A percentile compares a stretch with the other conserved stretches of the same genome.
Evolutionary conservation across 2,797 vertebrate genomes (phyloP).

Genomic region (Centroberyx gerrardi): DNA sequence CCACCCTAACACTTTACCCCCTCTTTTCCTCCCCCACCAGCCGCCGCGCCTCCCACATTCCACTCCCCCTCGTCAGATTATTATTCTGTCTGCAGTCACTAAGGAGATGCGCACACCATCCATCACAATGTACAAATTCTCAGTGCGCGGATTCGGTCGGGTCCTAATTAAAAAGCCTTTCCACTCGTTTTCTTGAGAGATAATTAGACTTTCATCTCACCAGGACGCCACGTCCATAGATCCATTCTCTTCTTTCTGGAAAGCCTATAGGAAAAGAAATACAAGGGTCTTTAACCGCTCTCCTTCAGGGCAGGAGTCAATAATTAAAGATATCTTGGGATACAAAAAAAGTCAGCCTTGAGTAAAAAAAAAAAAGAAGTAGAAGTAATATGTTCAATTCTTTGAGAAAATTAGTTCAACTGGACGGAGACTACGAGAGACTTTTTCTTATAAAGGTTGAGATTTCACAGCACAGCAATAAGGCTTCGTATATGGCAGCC

Average conservation of each 20-base stretch:
- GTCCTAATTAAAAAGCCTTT: slow-evolving; percentile 98
- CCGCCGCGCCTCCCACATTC: slow-evolving; percentile 72
- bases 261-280: slow-evolving; percentile 90
- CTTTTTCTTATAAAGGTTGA: slow-evolving; percentile 42
- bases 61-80: slow-evolving; percentile 85
- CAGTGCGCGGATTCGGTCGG: slow-evolving; percentile 90
- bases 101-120: slow-evolving; percentile 93
- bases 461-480: slow-evolving; percentile 12
- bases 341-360: slow-evolving; percentile 84
- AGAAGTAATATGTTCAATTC: slow-evolving; percentile 57
- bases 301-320: slow-evolving; percentile 95
- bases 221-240: slow-evolving; percentile 95
- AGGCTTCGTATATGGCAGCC: background rate
- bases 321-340: slow-evolving; percentile 94
- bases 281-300: slow-evolving; percentile 90
- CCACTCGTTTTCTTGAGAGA: slow-evolving; percentile 94
- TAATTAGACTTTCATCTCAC: slow-evolving; percentile 99
- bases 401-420: slow-evolving; percentile 54
- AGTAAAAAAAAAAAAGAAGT: slow-evolving; percentile 28
- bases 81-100: slow-evolving; percentile 92
- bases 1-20: slow-evolving; percentile 20
- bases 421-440: slow-evolving; percentile 12
- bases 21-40: slow-evolving; percentile 49
- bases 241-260: slow-evolving; percentile 94
- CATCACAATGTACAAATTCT: slow-evolving; percentile 98